A percentile compares a stretch with the other conserved stretches of the same genome.
Evolutionary conservation across 2,797 vertebrate genomes (phyloP).

Genomic region (Forpus xanthops): DNA sequence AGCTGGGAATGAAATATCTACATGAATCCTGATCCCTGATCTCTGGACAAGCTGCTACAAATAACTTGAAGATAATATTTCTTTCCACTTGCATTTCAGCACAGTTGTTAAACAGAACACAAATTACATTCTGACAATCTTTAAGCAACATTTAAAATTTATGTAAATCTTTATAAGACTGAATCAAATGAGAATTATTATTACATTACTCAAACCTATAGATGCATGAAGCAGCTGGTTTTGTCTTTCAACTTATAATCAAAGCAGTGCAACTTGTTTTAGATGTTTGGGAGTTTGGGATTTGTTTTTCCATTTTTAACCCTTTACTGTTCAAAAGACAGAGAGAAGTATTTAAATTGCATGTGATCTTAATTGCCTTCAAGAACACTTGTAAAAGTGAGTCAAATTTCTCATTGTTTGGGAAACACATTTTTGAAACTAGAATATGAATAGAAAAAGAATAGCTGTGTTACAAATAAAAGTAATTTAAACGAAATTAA

Average conservation of each 20-base stretch:
- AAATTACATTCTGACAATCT: not conserved
- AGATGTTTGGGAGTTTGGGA: not conserved
- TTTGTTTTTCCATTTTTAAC: not conserved
- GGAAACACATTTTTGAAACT: not conserved
- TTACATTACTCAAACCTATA: not conserved
- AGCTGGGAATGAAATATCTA: constrained; percentile 52
- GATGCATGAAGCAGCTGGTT: not conserved
- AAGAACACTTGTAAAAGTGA: constrained; percentile 21
- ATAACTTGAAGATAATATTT: constrained; percentile 48
- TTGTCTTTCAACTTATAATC: constrained; percentile 17
- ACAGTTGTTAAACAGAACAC: not conserved
- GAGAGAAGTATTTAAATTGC: not conserved
- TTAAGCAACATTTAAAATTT: not conserved
- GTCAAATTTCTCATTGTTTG: not conserved
- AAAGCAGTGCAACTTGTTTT: constrained; percentile 21
- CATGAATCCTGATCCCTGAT: constrained; percentile 30
- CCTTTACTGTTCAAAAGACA: not conserved
- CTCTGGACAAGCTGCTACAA: constrained; percentile 52
- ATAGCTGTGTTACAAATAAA: not conserved
- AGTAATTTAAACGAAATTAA: not conserved
- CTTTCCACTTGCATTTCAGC: not conserved
- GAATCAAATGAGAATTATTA: not conserved
- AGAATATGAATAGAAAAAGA: not conserved
- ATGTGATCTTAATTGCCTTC: not conserved
- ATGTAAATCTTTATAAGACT: constrained; percentile 25